These are phyloP conservation scores for Chloromyia formosa DNA, from an alignment of 2,888 invertebrate species.

Conservation along the genomic window DNA sequence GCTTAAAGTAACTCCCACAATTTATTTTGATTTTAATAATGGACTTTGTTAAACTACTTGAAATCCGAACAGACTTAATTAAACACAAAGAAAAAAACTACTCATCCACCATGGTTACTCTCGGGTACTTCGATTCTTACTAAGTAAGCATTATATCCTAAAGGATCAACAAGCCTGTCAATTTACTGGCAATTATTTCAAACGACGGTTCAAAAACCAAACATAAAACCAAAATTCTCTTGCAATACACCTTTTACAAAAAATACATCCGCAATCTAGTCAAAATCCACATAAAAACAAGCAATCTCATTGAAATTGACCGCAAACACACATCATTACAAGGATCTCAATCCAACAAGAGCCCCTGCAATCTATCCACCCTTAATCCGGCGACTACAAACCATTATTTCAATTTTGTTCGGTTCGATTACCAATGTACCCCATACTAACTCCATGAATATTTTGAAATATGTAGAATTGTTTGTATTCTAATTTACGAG, in stretches of 20 bases:
- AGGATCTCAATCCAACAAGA: not conserved
- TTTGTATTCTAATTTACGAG: too few relatives aligned
- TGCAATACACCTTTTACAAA: not conserved
- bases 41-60: not conserved
- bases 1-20: too few relatives aligned
- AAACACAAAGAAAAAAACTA: not conserved
- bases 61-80: not conserved
- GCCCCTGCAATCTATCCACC: too few relatives aligned
- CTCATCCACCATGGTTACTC: not conserved
- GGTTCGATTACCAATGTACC: too few relatives aligned
- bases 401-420: too few relatives aligned
- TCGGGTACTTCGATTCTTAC: not conserved
- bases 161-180: not conserved
- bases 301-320: not conserved
- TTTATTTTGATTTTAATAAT: not conserved
- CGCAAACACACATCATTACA: not conserved
- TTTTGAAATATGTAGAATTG: too few relatives aligned
- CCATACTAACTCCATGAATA: too few relatives aligned
- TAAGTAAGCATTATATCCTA: not conserved
- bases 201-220: too few relatives aligned
- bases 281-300: not conserved
- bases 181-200: not conserved
- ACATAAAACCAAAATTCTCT: not conserved
- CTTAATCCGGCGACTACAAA: too few relatives aligned
- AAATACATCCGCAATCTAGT: not conserved